These are phyloP conservation scores for Lagria hirta DNA, from an alignment of 2,888 invertebrate genomes.

Conservation along the genomic window DNA sequence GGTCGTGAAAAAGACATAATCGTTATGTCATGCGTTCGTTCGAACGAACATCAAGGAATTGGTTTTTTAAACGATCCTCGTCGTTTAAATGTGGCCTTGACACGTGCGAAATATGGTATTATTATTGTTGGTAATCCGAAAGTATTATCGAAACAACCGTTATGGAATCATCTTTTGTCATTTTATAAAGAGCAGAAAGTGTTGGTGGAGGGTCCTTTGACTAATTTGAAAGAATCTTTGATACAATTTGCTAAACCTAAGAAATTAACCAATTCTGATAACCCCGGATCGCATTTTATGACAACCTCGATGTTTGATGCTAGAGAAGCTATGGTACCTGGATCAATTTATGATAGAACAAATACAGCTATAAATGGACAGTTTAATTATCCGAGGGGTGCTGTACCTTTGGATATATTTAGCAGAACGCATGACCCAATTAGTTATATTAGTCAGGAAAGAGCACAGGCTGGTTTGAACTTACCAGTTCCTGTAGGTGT, in stretches of 20 bases:
- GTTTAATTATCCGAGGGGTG: constrained; percentile 45
- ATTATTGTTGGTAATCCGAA: constrained; percentile 99
- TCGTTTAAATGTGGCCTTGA: constrained; percentile 95
- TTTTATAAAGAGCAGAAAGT: constrained; percentile 98
- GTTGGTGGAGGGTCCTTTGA: constrained; percentile 95
- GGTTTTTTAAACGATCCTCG: constrained; percentile 98
- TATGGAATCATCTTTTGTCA: constrained; percentile 97
- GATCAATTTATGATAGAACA: constrained; percentile 87
- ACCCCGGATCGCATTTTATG: constrained; percentile 98
- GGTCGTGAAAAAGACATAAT: constrained; percentile 99
- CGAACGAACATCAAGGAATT: constrained; percentile 96
- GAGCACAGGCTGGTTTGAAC: constrained; percentile 73
- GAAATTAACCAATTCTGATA: constrained; percentile 89
- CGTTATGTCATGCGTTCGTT: constrained; percentile 97
- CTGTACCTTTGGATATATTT: constrained; percentile 62
- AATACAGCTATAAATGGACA: constrained; percentile 42
- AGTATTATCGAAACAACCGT: constrained; percentile 94
- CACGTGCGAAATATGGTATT: constrained; percentile 95
- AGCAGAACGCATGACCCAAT: constrained; percentile 84
- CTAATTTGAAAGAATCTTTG: constrained; percentile 93
- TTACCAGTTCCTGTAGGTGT: constrained; percentile 93
- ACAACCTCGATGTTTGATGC: constrained; percentile 96
- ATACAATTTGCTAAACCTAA: constrained; percentile 98
- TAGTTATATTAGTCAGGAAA: constrained; percentile 87
- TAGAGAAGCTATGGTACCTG: constrained; percentile 90